These are phyloP conservation scores for Urophycis tenuis DNA, from an alignment of 2,797 vertebrate species.

Conservation along the genomic window DNA sequence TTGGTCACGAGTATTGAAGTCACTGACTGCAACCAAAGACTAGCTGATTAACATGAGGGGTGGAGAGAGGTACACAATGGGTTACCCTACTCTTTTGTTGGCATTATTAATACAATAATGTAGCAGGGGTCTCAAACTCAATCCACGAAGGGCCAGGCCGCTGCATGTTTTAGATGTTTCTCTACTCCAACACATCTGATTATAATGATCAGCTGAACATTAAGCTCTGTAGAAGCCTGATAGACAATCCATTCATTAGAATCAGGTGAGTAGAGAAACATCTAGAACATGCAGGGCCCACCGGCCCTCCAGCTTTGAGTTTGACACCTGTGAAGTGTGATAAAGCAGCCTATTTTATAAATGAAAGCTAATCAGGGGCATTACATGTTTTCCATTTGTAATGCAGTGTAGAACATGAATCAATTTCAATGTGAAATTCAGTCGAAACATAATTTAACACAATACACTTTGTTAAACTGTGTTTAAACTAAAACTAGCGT, in stretches of 20 bases:
- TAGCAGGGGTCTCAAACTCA: too few relatives aligned
- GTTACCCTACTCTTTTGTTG: background rate
- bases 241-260: too few relatives aligned
- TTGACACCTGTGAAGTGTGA: too few relatives aligned
- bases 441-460: background rate
- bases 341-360: background rate
- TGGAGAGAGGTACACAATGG: background rate
- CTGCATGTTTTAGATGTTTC: too few relatives aligned
- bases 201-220: too few relatives aligned
- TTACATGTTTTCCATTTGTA: background rate
- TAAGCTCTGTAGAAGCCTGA: too few relatives aligned
- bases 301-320: too few relatives aligned
- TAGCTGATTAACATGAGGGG: background rate
- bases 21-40: background rate
- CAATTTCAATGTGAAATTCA: background rate
- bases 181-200: too few relatives aligned
- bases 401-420: background rate
- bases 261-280: too few relatives aligned
- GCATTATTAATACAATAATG: background rate
- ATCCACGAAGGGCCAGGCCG: too few relatives aligned
- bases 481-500: background rate
- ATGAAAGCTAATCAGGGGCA: background rate
- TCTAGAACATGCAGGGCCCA: too few relatives aligned
- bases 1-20: background rate
- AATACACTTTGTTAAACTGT: too few relatives aligned